These are phyloP conservation scores for Leucophenga maculata DNA, from an alignment of 2,888 invertebrate species.

Conservation along the genomic window DNA sequence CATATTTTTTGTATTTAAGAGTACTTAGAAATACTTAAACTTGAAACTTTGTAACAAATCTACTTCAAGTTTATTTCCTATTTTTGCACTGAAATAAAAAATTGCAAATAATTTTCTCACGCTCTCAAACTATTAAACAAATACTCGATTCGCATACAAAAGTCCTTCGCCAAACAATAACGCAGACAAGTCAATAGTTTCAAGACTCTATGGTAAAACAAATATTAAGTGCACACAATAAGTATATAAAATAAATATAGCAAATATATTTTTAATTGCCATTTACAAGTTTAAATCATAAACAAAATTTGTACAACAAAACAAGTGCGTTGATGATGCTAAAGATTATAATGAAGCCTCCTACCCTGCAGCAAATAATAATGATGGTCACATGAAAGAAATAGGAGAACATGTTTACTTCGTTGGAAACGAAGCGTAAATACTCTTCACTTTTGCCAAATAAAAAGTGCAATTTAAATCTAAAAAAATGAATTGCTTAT, in stretches of 20 bases:
- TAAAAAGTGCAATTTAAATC: not conserved
- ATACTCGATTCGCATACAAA: slow-evolving; percentile 13
- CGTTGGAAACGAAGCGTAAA: too few relatives aligned
- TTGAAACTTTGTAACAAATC: not conserved
- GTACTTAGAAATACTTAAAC: too few relatives aligned
- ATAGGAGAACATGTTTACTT: too few relatives aligned
- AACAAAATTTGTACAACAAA: slow-evolving; percentile 38
- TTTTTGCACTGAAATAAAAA: not conserved
- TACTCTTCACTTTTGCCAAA: too few relatives aligned
- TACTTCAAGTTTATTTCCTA: not conserved
- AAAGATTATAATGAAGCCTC: not conserved
- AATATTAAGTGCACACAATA: slow-evolving; percentile 39
- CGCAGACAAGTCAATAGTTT: slow-evolving; percentile 12
- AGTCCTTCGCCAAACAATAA: slow-evolving; percentile 39
- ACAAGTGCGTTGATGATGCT: not conserved
- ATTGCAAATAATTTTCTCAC: slow-evolving; percentile 8
- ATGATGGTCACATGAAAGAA: slow-evolving; percentile 9
- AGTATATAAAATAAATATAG: slow-evolving; percentile 40
- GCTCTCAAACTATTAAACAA: not conserved
- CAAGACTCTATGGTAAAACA: not conserved
- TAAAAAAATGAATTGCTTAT: slow-evolving; percentile 23
- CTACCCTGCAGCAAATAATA: slow-evolving; percentile 9
- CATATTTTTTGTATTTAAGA: too few relatives aligned
- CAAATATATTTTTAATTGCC: slow-evolving; percentile 57
- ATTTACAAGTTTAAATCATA: slow-evolving; percentile 31